Percentiles rank a stretch among this genome's conserved stretches.
phyloP scores from a whole-genome alignment of 2,888 invertebrate genomes.

The Lordiphosa fenestrarum region DNA sequence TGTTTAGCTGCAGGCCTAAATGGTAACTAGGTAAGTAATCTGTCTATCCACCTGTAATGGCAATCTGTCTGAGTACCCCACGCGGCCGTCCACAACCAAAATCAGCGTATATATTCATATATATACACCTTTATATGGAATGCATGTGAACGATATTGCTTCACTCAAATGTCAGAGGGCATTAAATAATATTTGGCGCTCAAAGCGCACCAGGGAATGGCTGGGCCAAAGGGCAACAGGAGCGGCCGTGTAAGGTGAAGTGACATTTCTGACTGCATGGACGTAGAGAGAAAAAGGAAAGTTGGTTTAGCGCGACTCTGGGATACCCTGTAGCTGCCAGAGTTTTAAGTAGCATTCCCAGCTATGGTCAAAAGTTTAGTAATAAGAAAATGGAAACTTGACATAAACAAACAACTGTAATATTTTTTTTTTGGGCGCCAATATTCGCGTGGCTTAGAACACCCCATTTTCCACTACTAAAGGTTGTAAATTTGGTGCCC shows the following conservation, averaged over 20 bases:
- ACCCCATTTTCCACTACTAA: too few relatives aligned
- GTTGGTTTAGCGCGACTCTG: background rate
- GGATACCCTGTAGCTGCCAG: too few relatives aligned
- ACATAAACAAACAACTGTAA: too few relatives aligned
- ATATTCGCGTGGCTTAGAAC: too few relatives aligned
- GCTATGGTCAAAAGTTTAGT: too few relatives aligned
- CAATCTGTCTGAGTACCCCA: slow-evolving; percentile 63
- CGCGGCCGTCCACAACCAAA: background rate
- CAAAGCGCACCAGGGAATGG: slow-evolving; percentile 21
- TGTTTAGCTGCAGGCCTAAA: slow-evolving; percentile 11
- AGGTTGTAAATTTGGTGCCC: too few relatives aligned
- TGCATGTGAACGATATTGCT: slow-evolving; percentile 72
- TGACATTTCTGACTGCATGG: slow-evolving; percentile 71
- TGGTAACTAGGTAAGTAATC: slow-evolving; percentile 29
- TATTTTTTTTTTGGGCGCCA: too few relatives aligned
- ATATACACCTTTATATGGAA: slow-evolving; percentile 40
- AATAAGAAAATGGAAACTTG: too few relatives aligned
- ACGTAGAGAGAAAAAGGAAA: slow-evolving; percentile 29
- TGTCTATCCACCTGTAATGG: slow-evolving; percentile 42
- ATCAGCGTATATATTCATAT: slow-evolving; percentile 4
- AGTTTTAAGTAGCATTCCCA: too few relatives aligned
- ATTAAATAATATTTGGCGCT: slow-evolving; percentile 71
- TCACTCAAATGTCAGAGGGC: slow-evolving; percentile 67
- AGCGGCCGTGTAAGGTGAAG: slow-evolving; percentile 21
- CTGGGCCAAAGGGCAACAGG: slow-evolving; percentile 3